Evolutionary conservation across 2,888 invertebrate species (phyloP).

Genomic region (Hymenopus coronatus): DNA sequence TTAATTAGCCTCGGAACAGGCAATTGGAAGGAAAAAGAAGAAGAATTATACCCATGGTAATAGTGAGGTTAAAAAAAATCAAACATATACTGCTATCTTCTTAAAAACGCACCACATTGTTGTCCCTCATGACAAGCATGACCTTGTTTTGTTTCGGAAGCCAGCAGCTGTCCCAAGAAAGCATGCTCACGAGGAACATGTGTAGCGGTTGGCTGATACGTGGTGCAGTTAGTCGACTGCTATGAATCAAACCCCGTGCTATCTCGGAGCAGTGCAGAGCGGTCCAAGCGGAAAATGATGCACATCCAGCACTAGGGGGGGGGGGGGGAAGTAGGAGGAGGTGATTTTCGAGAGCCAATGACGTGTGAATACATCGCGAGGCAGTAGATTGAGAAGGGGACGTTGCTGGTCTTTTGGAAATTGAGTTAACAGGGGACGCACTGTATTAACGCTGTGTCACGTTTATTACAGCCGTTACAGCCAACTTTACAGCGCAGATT

Average conservation of each 20-base stretch:
- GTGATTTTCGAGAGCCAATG: conserved; percentile 17
- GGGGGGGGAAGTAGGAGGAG: background rate
- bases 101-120: too few relatives aligned
- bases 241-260: background rate
- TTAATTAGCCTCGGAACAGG: too few relatives aligned
- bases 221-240: background rate
- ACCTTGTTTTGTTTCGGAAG: too few relatives aligned
- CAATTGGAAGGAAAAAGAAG: too few relatives aligned
- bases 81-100: too few relatives aligned
- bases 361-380: conserved; percentile 19
- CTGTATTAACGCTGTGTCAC: background rate
- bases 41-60: too few relatives aligned
- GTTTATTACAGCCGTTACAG: background rate
- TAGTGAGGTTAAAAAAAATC: too few relatives aligned
- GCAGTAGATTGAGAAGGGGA: background rate
- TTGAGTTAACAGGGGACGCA: conserved; percentile 12
- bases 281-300: conserved; percentile 19
- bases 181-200: too few relatives aligned
- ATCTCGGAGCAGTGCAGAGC: background rate
- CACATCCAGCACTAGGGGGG: background rate
- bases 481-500: background rate
- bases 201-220: background rate
- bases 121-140: too few relatives aligned
- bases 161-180: too few relatives aligned
- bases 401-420: conserved; percentile 9